phyloP scores from a whole-genome alignment of 2,888 invertebrate species.

The Polyommatus iphigenia region DNA sequence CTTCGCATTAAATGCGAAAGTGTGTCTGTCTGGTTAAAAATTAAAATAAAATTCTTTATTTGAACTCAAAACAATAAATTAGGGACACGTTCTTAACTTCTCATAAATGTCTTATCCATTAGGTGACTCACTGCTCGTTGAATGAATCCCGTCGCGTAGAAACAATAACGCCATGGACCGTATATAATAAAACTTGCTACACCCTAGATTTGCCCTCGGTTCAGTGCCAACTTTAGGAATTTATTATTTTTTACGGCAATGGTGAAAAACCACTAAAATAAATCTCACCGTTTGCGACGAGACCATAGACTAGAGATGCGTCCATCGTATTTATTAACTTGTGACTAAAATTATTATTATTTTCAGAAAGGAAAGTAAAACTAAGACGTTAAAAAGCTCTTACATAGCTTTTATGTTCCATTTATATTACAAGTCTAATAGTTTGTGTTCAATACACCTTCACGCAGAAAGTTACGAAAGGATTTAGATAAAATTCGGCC shows the following conservation, averaged over 20 bases:
- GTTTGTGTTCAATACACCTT: no score
- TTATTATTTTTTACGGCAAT: conserved; percentile 29
- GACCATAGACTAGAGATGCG: background rate
- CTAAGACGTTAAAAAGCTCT: background rate
- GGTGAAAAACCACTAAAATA: conserved; percentile 21
- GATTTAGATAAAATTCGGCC: no score
- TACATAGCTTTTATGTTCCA: no score
- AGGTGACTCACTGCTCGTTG: conserved; percentile 4
- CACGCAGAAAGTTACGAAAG: no score
- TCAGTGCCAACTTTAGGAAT: conserved; percentile 21
- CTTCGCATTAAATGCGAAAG: no score
- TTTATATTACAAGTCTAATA: no score
- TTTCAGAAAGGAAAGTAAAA: background rate
- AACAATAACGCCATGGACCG: conserved; percentile 23
- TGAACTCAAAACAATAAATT: background rate
- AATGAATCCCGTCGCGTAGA: background rate
- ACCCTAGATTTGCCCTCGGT: conserved; percentile 17
- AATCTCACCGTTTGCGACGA: conserved; percentile 22
- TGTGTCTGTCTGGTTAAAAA: background rate
- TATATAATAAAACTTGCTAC: conserved; percentile 24
- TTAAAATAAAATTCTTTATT: background rate
- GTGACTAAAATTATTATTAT: background rate
- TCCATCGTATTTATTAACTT: background rate
- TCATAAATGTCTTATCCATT: background rate
- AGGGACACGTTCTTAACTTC: background rate